Conservation (phyloP, 2,797 vertebrate genomes). For the Acropternis orthonyx region DNA sequence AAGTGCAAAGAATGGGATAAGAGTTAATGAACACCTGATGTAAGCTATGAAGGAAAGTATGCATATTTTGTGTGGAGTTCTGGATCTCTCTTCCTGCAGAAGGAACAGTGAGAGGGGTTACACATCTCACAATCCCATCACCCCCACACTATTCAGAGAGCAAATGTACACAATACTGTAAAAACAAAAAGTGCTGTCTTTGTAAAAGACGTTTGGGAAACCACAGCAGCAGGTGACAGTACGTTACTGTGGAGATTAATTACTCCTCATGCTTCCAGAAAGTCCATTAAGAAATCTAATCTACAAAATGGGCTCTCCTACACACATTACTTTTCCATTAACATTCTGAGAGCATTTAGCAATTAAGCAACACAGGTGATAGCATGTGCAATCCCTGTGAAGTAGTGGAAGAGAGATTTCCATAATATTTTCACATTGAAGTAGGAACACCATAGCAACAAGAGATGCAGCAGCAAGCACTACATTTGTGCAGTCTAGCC, state of each 20-base stretch:
- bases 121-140: neutral
- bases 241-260: constrained; percentile 35
- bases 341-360: constrained; percentile 10
- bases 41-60: neutral
- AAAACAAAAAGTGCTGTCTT: neutral
- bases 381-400: neutral
- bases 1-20: neutral
- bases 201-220: neutral
- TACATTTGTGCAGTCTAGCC: neutral
- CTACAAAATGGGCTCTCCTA: constrained; percentile 18
- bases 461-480: neutral
- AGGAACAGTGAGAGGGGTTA: neutral
- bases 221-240: neutral
- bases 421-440: neutral
- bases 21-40: neutral
- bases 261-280: constrained; percentile 25
- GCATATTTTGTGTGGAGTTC: neutral
- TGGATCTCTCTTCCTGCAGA: neutral
- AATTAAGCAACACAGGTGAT: neutral
- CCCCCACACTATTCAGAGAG: rapidly evolving
- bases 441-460: neutral
- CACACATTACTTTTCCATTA: constrained; percentile 37
- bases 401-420: neutral
- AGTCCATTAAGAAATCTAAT: constrained; percentile 63
- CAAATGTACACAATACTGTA: neutral